Base-by-base conservation (phyloP, 2,888 invertebrate genomes). In the Falcaria lacertinaria region DNA sequence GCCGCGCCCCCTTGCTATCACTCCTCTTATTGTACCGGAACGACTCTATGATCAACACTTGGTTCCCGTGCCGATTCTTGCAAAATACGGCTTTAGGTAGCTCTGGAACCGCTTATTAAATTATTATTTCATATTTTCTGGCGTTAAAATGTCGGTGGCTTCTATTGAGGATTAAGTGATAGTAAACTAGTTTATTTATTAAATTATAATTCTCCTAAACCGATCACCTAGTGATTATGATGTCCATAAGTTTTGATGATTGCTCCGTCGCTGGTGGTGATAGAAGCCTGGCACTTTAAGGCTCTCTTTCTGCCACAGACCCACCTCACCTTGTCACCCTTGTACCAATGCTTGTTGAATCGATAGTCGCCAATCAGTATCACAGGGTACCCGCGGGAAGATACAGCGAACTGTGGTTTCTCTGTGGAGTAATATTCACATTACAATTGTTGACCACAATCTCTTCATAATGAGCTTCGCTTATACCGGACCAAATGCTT, bases 21-120 rank as follows among this genome's bases (percentile, higher is more conserved):
- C 67, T 77, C 8, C 72, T 56, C 28, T 57, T 69, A 48, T 79
- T 71, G 44, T 64, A 83, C 5, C 75, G 62, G 39, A 77, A 67
- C 2, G 33, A 1, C 2, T 60, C 71, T 2, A 70, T 41, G 4
- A 57, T 37, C 61, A 81, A 54, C 11, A 68, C 48, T 0, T 71
- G 74, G 37, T 77, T 74, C 4, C 80, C 80, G 16, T 33, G 65
- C 0, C 69, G 60, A 5, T 71, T 73, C 2, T 11, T 7, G 11
- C 11, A 11, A 28, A 28, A 28, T 11, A 28, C 28, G 2, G 28
- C 28, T 3, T 28, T 11, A 19, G 19, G 2, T 19, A 5, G 19
- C 2, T 19, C 19, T 19, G 19, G 5, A 19, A 19, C 19, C 19
- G 5, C 19, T 19, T 19, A 19, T 19, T 19, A 19, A 5, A 5